Percentiles rank a stretch among this genome's conserved stretches.
These are phyloP conservation scores for Brachyptera risi DNA, from an alignment of 2,888 invertebrate species.

Conservation along the genomic window DNA sequence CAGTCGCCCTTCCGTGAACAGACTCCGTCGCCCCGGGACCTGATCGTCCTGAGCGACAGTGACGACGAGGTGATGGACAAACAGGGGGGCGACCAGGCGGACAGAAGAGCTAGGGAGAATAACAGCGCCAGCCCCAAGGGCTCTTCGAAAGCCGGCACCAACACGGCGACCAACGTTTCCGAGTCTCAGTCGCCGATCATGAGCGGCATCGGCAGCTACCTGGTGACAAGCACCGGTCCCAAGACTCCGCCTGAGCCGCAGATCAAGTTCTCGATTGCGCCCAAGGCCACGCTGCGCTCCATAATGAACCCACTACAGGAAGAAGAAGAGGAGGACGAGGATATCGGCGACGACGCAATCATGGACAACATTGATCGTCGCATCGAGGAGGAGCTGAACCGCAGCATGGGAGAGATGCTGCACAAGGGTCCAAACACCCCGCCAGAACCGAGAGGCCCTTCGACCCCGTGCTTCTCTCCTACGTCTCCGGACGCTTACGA, in stretches of 20 bases:
- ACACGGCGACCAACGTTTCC: slow-evolving; percentile 29
- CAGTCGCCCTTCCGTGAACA: slow-evolving; percentile 81
- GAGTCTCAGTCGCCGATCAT: slow-evolving; percentile 34
- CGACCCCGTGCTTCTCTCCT: slow-evolving; percentile 57
- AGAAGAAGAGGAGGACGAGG: slow-evolving; percentile 53
- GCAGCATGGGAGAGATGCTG: slow-evolving; percentile 25
- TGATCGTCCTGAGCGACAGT: slow-evolving; percentile 81
- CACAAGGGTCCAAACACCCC: slow-evolving; percentile 70
- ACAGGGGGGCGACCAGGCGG: slow-evolving; percentile 18
- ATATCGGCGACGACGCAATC: slow-evolving; percentile 36
- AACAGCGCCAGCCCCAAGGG: slow-evolving; percentile 27
- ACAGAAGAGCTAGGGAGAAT: slow-evolving; percentile 20
- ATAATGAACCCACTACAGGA: slow-evolving; percentile 56
- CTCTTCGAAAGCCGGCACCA: slow-evolving; percentile 23
- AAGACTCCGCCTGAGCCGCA: slow-evolving; percentile 73
- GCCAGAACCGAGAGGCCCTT: slow-evolving; percentile 49
- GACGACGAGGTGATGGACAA: slow-evolving; percentile 49
- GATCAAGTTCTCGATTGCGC: slow-evolving; percentile 57
- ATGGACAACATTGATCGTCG: slow-evolving; percentile 36
- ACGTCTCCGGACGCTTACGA: slow-evolving; percentile 81
- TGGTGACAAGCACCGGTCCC: slow-evolving; percentile 54
- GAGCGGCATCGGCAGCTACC: slow-evolving; percentile 35
- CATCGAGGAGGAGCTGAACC: slow-evolving; percentile 39
- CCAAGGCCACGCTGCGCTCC: slow-evolving; percentile 51
- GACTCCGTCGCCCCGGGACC: slow-evolving; percentile 72